Percentiles rank a stretch among this genome's conserved stretches.
Evolutionary conservation across 2,888 invertebrate species (phyloP).

Genomic region (Lapara coniferarum): DNA sequence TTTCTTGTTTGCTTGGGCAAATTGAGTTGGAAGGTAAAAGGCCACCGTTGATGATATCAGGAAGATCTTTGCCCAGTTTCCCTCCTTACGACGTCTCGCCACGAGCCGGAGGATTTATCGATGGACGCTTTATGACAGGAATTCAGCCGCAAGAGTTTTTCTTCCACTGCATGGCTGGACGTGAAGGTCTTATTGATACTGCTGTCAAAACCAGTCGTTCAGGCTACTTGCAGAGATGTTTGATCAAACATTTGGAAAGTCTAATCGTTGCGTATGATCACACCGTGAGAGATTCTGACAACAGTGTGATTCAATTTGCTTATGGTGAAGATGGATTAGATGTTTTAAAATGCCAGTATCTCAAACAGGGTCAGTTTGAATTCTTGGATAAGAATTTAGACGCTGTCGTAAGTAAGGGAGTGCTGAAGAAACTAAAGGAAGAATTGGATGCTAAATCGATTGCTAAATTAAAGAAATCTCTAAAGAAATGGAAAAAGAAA

Average conservation of each 20-base stretch:
- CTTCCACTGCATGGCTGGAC: conserved; percentile 99
- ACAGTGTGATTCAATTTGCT: conserved; percentile 95
- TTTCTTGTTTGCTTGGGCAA: conserved; percentile 98
- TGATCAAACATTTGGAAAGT: conserved; percentile 99
- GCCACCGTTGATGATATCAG: conserved; percentile 97
- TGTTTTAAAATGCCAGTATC: conserved; percentile 92
- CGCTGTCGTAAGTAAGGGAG: conserved; percentile 84
- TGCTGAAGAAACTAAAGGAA: conserved; percentile 84
- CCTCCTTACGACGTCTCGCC: conserved; percentile 93
- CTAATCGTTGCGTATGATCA: conserved; percentile 95
- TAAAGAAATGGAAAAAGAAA: conserved; percentile 85
- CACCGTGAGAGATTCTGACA: conserved; percentile 97
- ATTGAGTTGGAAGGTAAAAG: conserved; percentile 99
- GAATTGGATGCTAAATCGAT: conserved; percentile 78
- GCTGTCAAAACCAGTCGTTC: conserved; percentile 99
- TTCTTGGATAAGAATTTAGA: conserved; percentile 93
- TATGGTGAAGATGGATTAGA: conserved; percentile 98
- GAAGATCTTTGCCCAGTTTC: conserved; percentile 96
- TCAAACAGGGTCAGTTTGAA: conserved; percentile 88
- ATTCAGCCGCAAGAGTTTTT: conserved; percentile 99
- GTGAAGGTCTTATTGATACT: conserved; percentile 99
- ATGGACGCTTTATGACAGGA: conserved; percentile 98
- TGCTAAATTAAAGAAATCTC: conserved; percentile 82
- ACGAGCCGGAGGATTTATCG: conserved; percentile 97
- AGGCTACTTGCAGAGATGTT: conserved; percentile 98